Percentiles rank a stretch among this genome's conserved stretches.
Evolutionary conservation across 30 jellyfish, hydroid and myxozoan species (phyloP).

Genomic region (Turritopsis dohrnii): DNA sequence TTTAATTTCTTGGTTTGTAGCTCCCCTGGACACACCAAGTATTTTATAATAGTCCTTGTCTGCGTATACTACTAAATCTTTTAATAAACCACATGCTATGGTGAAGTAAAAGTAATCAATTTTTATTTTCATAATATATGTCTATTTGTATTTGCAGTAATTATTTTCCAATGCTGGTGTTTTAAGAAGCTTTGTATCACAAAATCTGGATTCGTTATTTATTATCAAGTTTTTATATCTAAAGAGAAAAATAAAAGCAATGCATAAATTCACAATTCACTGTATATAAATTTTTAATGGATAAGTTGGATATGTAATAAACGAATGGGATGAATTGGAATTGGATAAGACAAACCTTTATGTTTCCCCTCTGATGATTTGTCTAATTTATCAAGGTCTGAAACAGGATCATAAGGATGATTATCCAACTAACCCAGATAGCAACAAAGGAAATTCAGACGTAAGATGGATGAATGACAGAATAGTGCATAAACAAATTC

Average conservation of each 20-base stretch:
- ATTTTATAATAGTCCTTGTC: conserved; percentile 84
- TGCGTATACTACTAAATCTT: conserved; percentile 13
- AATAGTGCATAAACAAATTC: too few relatives aligned
- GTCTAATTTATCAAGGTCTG: too few relatives aligned
- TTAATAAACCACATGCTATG: conserved; percentile 13
- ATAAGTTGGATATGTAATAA: too few relatives aligned
- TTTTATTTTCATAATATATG: conserved; percentile 14
- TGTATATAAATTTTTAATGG: too few relatives aligned
- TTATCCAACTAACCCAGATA: too few relatives aligned
- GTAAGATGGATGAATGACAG: too few relatives aligned
- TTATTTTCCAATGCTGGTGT: neutral
- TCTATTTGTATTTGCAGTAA: neutral
- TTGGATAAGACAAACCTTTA: too few relatives aligned
- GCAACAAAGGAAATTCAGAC: too few relatives aligned
- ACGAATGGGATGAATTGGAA: too few relatives aligned
- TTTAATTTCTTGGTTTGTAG: conserved; percentile 75
- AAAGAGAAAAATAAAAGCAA: neutral
- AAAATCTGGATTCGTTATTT: neutral
- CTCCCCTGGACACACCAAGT: conserved; percentile 76
- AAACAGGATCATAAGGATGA: too few relatives aligned
- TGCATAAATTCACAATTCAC: too few relatives aligned
- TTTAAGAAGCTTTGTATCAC: neutral
- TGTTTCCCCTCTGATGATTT: too few relatives aligned
- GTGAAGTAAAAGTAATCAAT: conserved; percentile 22
- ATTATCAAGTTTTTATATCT: neutral